These are phyloP conservation scores for Natator depressus DNA, from an alignment of 2,113 vertebrate genomes.

Conservation along the genomic window DNA sequence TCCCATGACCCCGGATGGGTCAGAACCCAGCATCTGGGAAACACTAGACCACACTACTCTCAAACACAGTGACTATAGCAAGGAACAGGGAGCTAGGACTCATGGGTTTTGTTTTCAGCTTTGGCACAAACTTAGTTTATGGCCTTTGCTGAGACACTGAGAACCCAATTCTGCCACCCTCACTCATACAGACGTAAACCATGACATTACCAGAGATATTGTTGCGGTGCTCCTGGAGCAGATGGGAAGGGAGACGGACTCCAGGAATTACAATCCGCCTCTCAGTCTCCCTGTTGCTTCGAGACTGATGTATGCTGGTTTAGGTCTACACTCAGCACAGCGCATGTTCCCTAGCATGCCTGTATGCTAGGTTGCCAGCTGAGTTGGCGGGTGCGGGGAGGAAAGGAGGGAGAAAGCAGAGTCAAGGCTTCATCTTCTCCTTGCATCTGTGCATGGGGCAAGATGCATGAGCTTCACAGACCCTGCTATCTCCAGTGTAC, in stretches of 20 bases:
- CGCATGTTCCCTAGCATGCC: too few species aligned
- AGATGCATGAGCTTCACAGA: not conserved
- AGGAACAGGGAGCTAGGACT: not conserved
- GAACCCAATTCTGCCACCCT: not conserved
- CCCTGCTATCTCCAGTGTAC: not conserved
- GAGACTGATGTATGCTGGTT: not conserved
- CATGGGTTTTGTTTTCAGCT: not conserved
- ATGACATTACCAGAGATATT: not conserved
- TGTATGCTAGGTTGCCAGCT: too few species aligned
- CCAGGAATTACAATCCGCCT: not conserved
- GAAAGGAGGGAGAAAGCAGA: too few species aligned
- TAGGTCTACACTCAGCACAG: not conserved
- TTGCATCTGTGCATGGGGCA: not conserved
- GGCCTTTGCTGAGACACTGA: not conserved
- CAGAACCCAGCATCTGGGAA: not conserved
- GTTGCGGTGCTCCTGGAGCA: not conserved
- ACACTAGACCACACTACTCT: not conserved
- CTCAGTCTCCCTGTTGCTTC: not conserved
- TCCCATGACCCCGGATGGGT: not conserved
- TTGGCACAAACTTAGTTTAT: not conserved
- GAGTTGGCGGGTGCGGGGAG: too few species aligned
- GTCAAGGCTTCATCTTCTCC: not conserved
- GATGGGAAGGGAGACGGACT: not conserved
- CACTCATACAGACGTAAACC: not conserved
- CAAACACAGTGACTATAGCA: fast-evolving